Evolutionary conservation across 2,888 invertebrate species (phyloP), one percentile per base, ranked within the genome.

Genomic region (Zonitis immaculata): DNA sequence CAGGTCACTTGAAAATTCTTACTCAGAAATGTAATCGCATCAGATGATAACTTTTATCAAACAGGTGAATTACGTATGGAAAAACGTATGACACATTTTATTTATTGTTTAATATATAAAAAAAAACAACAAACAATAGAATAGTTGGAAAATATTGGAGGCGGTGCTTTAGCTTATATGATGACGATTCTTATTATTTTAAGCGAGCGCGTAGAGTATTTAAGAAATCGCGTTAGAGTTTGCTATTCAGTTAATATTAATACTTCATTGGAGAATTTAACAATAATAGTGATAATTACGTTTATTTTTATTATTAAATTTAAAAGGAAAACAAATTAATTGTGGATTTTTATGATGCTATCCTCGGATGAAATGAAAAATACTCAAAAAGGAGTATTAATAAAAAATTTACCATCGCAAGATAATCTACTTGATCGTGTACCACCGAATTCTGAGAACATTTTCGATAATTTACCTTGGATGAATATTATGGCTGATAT

Each of bases 401-500:
- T 66, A 50, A 64, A 69, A 48, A 59, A 68, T 42, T 52, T 69
- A 28, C 66, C 69, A 28, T n/a, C n/a, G n/a, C 66, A 69, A 49
- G 58, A 60, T 30, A 66, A 68, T 18, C 64, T 65, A 12, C 62
- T 71, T 25, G 67, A 69, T 26, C 66, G 76, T 49, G 69, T 76
- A 20, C 76, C 76, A 1, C 76, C 76, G 0, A 66, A 65, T 57
- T 69, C 73, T 30, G 75, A 74, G 46, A 63, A 73, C 60, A 65
- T 76, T 47, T 73, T 73, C 51, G 71, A 71, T 16, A 72, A 70
- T 63, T 51, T 73, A 12, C 74, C 74, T 20, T 76, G 76, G 76
- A 55, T 74, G 47, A 71, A 66, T 57, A 75, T 76, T 49, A 76
- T 76, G 75, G 66, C 74, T 25, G 72, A 76, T 66, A 67, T 76